Evolutionary conservation across 2,113 vertebrate species (phyloP), one percentile per base, ranked within the genome.

Genomic region (Tragulus kanchil): DNA sequence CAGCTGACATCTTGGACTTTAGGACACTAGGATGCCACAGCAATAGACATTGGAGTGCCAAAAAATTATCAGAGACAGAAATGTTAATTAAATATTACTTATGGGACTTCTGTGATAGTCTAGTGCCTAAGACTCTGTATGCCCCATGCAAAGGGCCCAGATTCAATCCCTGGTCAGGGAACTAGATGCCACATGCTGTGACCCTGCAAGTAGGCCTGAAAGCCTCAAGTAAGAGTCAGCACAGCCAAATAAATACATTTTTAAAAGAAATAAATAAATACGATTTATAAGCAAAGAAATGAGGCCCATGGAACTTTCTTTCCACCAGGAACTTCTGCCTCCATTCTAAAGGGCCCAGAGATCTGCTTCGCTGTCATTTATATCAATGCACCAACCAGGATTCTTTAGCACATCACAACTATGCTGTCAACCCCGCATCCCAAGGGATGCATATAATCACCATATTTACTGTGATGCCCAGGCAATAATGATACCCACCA

Each of bases 381-480:
- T 17, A 71, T 85, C 84, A 86, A 45, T 0, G 83, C 14, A 94
- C 71, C 61, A 97, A 93, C n/a, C 85, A 75, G 23, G 90, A 83
- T 86, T 97, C 52, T 89, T 59, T 11, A 89, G 67, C 17, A n/a
- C 93, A 94, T 88, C 48, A 96, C 97, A 97, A 79, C 87, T 95
- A 50, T 92, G 92, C 96, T 97, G 96, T 91, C 98, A 97, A 90
- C 96, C 93, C 85, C 93, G 96, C 89, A 52, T 97, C 97, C 83
- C 77, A 61, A 93, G 77, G 77, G 90, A 97, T 59, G 97, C 84
- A 64, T 92, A 96, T 94, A 98, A 98, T 97, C 94, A 98, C 93
- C 96, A 64, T 95, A 97, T 98, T 98, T 98, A 96, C 97, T 26
- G 1, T 0, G 14, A 97, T 85, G 95, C 88, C 97, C 50, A 95